A percentile compares a stretch with the other conserved stretches of the same genome.
Conservation (phyloP, 2,797 vertebrate genomes). For the Cyprinella venusta region DNA sequence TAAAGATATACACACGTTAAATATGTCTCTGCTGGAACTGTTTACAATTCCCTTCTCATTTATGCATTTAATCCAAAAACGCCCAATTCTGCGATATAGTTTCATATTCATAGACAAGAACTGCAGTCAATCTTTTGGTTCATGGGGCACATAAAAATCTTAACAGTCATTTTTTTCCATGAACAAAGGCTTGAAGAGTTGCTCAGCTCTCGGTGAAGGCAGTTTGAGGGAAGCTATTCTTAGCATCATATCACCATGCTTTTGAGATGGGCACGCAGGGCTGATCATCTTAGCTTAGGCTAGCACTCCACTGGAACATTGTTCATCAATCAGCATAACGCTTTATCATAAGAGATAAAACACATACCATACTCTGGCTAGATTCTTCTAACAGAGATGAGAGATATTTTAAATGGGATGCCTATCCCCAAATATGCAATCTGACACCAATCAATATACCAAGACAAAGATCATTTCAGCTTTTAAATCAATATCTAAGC, state of each 20-base stretch:
- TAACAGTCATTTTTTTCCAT: neutral
- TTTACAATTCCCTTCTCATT: neutral
- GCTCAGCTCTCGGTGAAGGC: conserved; percentile 22
- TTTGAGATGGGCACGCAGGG: conserved; percentile 43
- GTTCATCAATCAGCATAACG: conserved; percentile 31
- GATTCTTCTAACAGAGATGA: conserved; percentile 48
- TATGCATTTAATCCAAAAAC: neutral
- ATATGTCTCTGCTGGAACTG: neutral
- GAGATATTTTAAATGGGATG: conserved; percentile 59
- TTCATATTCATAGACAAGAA: neutral
- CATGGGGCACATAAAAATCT: neutral
- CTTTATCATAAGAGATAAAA: conserved; percentile 14
- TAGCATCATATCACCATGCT: conserved; percentile 50
- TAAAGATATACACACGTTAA: neutral
- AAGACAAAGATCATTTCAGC: conserved; percentile 20
- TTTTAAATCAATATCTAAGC: conserved; percentile 4
- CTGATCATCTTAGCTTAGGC: conserved; percentile 30
- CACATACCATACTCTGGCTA: neutral
- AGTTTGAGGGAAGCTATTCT: conserved; percentile 37
- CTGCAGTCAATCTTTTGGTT: neutral
- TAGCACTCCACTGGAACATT: conserved; percentile 23
- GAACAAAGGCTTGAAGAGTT: conserved; percentile 17
- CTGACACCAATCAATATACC: conserved; percentile 27
- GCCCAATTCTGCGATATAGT: neutral
- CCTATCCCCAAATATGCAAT: neutral